These are phyloP conservation scores for Watsonalla cultraria DNA, from an alignment of 2,888 invertebrate species.

Conservation along the genomic window DNA sequence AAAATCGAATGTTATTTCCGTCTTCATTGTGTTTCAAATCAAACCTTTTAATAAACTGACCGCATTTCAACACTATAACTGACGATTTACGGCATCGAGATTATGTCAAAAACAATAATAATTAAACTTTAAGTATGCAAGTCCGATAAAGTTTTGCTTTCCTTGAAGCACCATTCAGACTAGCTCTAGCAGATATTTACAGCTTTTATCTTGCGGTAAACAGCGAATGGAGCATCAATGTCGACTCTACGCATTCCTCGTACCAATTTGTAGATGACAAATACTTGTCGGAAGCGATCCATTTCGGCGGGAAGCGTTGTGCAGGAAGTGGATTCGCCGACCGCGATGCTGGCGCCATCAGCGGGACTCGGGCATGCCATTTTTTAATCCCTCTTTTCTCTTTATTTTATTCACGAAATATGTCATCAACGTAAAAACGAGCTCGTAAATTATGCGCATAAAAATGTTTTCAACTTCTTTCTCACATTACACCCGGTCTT, in stretches of 20 bases:
- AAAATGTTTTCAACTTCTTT: background rate
- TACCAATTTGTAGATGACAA: constrained; percentile 67
- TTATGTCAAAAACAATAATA: too few relatives aligned
- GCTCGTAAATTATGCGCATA: background rate
- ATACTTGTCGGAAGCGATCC: constrained; percentile 75
- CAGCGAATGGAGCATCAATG: background rate
- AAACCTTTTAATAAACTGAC: too few relatives aligned
- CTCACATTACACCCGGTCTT: background rate
- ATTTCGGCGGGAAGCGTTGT: constrained; percentile 73
- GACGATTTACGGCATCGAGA: too few relatives aligned
- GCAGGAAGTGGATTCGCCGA: constrained; percentile 74
- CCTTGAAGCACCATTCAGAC: too few relatives aligned
- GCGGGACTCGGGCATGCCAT: constrained; percentile 50
- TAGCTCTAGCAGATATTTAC: too few relatives aligned
- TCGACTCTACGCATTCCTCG: constrained; percentile 30
- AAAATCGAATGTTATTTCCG: too few relatives aligned
- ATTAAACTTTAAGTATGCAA: too few relatives aligned
- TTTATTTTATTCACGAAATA: constrained; percentile 11
- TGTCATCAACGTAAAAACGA: background rate
- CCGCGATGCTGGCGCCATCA: constrained; percentile 57
- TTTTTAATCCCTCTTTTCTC: constrained; percentile 8
- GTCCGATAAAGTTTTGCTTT: too few relatives aligned
- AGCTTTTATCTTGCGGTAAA: background rate
- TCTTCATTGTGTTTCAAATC: too few relatives aligned
- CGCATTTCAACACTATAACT: too few relatives aligned